A percentile compares a stretch with the other conserved stretches of the same genome.
Evolutionary conservation across 2,113 vertebrate species (phyloP).

Genomic region (Pangasianodon hypophthalmus): DNA sequence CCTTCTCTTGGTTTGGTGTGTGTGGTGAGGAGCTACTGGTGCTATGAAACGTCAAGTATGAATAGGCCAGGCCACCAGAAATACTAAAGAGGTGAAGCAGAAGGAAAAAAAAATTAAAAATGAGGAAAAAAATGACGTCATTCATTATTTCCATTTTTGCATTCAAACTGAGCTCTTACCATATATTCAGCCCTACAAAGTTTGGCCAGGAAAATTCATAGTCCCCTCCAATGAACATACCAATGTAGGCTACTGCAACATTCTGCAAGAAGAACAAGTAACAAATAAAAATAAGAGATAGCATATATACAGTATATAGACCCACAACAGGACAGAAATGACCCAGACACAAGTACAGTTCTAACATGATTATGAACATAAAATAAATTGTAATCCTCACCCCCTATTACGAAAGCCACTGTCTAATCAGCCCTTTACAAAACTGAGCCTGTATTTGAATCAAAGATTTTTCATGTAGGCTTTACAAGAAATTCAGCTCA

Average conservation of each 20-base stretch:
- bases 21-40: constrained; percentile 44
- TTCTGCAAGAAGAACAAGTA: constrained; percentile 76
- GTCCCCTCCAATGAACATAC: constrained; percentile 89
- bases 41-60: constrained; percentile 78
- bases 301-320: neutral
- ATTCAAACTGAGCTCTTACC: constrained; percentile 72
- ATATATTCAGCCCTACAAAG: constrained; percentile 90
- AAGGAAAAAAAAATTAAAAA: neutral
- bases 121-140: neutral
- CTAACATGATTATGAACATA: neutral
- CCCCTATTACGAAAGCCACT: too few relatives aligned
- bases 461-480: neutral
- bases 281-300: too few relatives aligned
- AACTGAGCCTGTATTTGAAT: neutral
- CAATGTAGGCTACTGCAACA: constrained; percentile 85
- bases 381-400: too few relatives aligned
- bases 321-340: neutral
- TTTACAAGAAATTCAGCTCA: neutral
- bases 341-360: neutral
- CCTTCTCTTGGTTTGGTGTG: neutral
- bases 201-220: constrained; percentile 88
- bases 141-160: neutral
- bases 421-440: neutral
- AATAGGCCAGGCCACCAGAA: constrained; percentile 84
- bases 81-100: constrained; percentile 73